Percentiles rank a stretch among this genome's conserved stretches.
Evolutionary conservation across 2,797 vertebrate genomes (phyloP).

Genomic region (Semotilus atromaculatus): DNA sequence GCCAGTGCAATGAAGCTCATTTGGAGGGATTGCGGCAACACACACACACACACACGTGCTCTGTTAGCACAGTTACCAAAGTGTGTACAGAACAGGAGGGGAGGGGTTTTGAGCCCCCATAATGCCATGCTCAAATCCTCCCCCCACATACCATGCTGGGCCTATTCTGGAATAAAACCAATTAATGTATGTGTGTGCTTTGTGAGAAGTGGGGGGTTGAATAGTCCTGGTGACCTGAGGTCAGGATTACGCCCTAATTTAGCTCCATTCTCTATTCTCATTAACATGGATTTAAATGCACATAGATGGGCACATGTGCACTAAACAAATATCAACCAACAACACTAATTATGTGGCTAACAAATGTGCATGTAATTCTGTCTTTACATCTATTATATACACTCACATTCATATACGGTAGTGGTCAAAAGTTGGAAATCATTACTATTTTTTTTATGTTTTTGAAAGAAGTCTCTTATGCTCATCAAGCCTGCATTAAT

Average conservation of each 20-base stretch:
- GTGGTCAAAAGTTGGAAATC: no score
- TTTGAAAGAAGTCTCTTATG: no score
- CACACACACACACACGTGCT: slow-evolving; percentile 58
- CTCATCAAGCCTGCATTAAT: no score
- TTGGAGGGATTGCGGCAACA: slow-evolving; percentile 60
- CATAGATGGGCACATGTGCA: neutral
- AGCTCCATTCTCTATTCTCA: slow-evolving; percentile 24
- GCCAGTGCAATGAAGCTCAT: slow-evolving; percentile 69
- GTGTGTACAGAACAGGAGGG: slow-evolving; percentile 39
- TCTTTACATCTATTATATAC: neutral
- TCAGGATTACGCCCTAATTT: slow-evolving; percentile 67
- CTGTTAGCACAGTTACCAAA: slow-evolving; percentile 48
- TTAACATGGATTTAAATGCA: slow-evolving; percentile 30
- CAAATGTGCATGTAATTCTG: neutral
- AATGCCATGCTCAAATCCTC: slow-evolving; percentile 63
- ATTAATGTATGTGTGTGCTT: slow-evolving; percentile 62
- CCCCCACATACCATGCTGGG: slow-evolving; percentile 55
- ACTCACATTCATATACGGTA: no score
- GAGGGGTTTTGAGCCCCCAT: slow-evolving; percentile 53
- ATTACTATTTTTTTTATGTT: no score
- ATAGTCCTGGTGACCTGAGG: slow-evolving; percentile 56
- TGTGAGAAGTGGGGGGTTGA: slow-evolving; percentile 45
- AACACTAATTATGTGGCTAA: neutral
- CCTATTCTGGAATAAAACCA: slow-evolving; percentile 67
- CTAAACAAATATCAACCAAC: neutral